These are phyloP conservation scores for Dynastes hyllus DNA, from an alignment of 2,888 invertebrate species.

Conservation along the genomic window DNA sequence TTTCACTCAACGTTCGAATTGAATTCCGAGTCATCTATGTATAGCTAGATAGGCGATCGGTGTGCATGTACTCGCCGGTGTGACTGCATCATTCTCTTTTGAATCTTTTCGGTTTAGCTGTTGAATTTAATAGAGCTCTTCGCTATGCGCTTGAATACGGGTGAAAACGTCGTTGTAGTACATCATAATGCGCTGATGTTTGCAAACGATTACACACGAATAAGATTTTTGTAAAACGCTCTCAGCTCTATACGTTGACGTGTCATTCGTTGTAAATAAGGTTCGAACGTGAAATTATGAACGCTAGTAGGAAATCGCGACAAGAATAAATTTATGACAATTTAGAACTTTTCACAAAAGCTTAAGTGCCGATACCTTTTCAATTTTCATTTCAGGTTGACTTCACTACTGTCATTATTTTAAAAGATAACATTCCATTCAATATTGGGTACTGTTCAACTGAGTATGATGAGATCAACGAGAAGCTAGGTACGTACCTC, in stretches of 20 bases:
- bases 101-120: conserved; percentile 39
- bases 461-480: too few relatives aligned
- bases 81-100: conserved; percentile 21
- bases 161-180: conserved; percentile 30
- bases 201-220: conserved; percentile 37
- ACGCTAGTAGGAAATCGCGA: neutral
- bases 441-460: too few relatives aligned
- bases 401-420: too few relatives aligned
- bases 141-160: conserved; percentile 21
- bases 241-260: neutral
- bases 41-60: conserved; percentile 25
- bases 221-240: conserved; percentile 17
- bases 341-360: neutral
- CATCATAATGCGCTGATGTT: conserved; percentile 33
- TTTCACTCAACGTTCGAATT: conserved; percentile 34
- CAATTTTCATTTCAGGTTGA: too few relatives aligned
- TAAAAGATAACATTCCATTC: too few relatives aligned
- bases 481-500: too few relatives aligned
- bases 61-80: neutral
- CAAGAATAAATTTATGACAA: conserved; percentile 1
- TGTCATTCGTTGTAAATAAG: neutral
- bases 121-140: conserved; percentile 25
- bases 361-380: too few relatives aligned
- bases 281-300: neutral
- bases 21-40: conserved; percentile 34